Percentiles rank a stretch among this genome's conserved stretches.
Evolutionary conservation across 2,888 invertebrate species (phyloP).

Genomic region (Torymus texanus): DNA sequence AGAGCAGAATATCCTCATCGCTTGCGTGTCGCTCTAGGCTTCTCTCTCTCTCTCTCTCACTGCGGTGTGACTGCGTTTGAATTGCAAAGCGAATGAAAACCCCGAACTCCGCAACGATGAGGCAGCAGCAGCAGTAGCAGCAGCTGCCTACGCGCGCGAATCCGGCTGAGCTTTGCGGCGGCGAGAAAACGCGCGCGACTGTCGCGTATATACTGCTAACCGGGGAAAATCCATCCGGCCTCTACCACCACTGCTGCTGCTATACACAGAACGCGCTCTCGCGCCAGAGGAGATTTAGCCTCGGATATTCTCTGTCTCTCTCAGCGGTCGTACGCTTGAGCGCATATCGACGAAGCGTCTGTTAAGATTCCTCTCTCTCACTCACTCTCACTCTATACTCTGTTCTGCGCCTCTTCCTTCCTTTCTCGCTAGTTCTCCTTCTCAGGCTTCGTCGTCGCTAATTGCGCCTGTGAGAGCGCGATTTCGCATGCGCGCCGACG

Average conservation of each 20-base stretch:
- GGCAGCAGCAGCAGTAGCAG: background rate
- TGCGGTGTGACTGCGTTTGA: slow-evolving; percentile 59
- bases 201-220: too few species aligned
- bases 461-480: slow-evolving; percentile 48
- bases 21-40: background rate
- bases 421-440: too few species aligned
- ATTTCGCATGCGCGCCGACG: slow-evolving; percentile 30
- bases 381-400: too few species aligned
- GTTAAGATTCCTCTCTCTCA: slow-evolving; percentile 45
- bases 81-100: slow-evolving; percentile 68
- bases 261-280: background rate
- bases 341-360: slow-evolving; percentile 31
- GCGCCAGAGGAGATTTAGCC: background rate
- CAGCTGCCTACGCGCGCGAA: background rate
- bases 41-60: too few species aligned
- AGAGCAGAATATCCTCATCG: slow-evolving; percentile 3
- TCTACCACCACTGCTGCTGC: too few species aligned
- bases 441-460: slow-evolving; percentile 19
- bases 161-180: slow-evolving; percentile 37
- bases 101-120: slow-evolving; percentile 19
- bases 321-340: slow-evolving; percentile 14
- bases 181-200: slow-evolving; percentile 44
- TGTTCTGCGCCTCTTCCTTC: too few species aligned
- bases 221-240: slow-evolving; percentile 12
- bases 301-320: slow-evolving; percentile 12